These are phyloP conservation scores for Staurois parvus DNA, from an alignment of 2,797 vertebrate genomes.

Conservation along the genomic window DNA sequence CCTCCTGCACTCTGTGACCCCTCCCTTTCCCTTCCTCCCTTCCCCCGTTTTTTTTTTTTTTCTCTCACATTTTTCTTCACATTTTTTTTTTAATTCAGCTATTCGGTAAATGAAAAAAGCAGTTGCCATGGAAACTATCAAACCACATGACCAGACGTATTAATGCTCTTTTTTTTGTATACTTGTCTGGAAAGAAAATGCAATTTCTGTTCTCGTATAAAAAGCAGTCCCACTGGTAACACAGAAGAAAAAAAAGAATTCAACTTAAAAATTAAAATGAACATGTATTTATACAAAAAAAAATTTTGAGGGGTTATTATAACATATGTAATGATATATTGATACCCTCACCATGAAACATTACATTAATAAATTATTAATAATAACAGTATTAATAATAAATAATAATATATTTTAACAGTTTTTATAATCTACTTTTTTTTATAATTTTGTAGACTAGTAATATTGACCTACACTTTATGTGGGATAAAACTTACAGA, in stretches of 20 bases:
- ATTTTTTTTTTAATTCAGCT: slow-evolving; percentile 62
- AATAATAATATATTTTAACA: too few species aligned
- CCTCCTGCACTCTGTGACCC: neutral
- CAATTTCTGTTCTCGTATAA: slow-evolving; percentile 55
- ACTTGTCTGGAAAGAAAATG: slow-evolving; percentile 63
- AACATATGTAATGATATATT: neutral
- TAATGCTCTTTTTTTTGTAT: slow-evolving; percentile 63
- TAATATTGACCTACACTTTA: too few species aligned
- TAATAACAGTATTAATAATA: too few species aligned
- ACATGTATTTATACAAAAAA: neutral
- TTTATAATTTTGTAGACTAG: too few species aligned
- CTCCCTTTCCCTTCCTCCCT: slow-evolving; percentile 38
- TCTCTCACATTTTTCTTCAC: slow-evolving; percentile 54
- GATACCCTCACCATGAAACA: neutral
- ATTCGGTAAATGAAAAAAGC: slow-evolving; percentile 63
- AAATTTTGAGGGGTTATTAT: too few species aligned
- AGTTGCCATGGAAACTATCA: slow-evolving; percentile 63
- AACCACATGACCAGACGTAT: slow-evolving; percentile 61
- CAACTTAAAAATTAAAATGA: neutral
- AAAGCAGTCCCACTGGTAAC: neutral
- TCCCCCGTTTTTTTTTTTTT: slow-evolving; percentile 46
- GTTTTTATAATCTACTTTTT: neutral
- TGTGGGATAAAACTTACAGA: too few species aligned
- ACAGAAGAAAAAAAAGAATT: neutral
- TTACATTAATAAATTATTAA: neutral